Percentiles rank a stretch among this genome's conserved stretches.
These are phyloP conservation scores for Polyommatus icarus DNA, from an alignment of 2,888 invertebrate species.

Conservation along the genomic window DNA sequence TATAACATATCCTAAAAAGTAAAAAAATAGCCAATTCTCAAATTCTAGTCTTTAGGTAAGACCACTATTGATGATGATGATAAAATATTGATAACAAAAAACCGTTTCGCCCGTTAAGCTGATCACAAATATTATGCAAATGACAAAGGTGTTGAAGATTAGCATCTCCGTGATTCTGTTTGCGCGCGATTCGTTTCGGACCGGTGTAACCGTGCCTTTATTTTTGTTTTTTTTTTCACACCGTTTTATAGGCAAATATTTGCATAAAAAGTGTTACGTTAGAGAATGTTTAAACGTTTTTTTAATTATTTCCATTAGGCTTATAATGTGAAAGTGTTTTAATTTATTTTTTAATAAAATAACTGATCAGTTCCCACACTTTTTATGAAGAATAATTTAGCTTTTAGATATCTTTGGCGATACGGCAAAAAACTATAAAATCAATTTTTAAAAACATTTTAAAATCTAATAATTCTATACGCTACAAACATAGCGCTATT, in stretches of 20 bases:
- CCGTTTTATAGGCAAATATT: constrained; percentile 20
- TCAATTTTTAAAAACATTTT: no score
- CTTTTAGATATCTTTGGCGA: not conserved
- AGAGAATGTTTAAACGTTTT: not conserved
- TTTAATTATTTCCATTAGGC: not conserved
- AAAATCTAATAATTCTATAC: not conserved
- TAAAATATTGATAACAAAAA: not conserved
- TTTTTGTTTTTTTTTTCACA: constrained; percentile 28
- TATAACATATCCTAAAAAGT: no score
- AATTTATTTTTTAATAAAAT: not conserved
- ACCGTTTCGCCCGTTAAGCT: constrained; percentile 40
- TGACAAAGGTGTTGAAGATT: constrained; percentile 76
- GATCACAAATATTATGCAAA: constrained; percentile 67
- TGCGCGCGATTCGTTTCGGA: constrained; percentile 69
- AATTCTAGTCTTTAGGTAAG: not conserved
- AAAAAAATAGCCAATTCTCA: not conserved
- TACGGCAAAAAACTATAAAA: not conserved
- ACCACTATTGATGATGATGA: not conserved
- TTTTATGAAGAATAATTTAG: not conserved
- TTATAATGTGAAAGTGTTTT: not conserved
- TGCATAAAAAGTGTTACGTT: constrained; percentile 15
- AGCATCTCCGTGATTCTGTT: constrained; percentile 76
- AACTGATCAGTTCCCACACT: not conserved
- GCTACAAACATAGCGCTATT: not conserved
- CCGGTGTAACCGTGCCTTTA: constrained; percentile 64